A percentile compares a stretch with the other conserved stretches of the same genome.
These are phyloP conservation scores for Epirrhoe alternata DNA, from an alignment of 2,888 invertebrate species.

Conservation along the genomic window DNA sequence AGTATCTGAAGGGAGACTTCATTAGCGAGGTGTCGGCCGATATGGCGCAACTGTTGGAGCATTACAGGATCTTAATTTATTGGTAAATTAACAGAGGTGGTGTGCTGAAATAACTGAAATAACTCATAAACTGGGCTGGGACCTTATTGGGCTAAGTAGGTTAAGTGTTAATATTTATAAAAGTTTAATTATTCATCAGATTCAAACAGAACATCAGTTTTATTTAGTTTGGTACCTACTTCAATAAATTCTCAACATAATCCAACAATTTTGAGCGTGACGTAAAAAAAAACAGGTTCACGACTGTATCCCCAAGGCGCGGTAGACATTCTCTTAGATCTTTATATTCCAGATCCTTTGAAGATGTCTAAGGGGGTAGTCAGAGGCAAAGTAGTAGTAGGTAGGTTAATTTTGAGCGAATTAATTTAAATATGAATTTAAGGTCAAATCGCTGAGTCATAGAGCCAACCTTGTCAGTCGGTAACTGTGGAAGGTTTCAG, in stretches of 20 bases:
- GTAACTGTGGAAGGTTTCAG: background rate
- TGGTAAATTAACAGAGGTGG: conserved; percentile 56
- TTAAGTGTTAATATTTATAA: background rate
- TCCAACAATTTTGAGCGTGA: too few species aligned
- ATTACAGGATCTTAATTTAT: conserved; percentile 89
- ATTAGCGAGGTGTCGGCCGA: conserved; percentile 87
- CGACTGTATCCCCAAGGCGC: too few species aligned
- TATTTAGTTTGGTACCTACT: too few species aligned
- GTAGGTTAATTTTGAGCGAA: background rate
- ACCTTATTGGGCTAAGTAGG: too few species aligned
- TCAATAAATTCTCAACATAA: too few species aligned
- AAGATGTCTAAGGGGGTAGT: too few species aligned
- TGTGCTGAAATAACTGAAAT: background rate
- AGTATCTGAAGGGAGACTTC: conserved; percentile 85
- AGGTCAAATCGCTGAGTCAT: background rate
- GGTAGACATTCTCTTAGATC: too few species aligned
- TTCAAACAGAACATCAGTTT: too few species aligned
- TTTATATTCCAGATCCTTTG: too few species aligned
- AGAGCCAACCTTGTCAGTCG: background rate
- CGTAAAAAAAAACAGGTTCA: too few species aligned
- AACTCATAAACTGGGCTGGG: too few species aligned
- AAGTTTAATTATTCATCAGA: background rate
- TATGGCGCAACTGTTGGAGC: conserved; percentile 84
- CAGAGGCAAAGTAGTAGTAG: too few species aligned
- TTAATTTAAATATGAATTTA: background rate